Conservation (phyloP, 2,113 vertebrate species). For the Solenodon paradoxus region DNA sequence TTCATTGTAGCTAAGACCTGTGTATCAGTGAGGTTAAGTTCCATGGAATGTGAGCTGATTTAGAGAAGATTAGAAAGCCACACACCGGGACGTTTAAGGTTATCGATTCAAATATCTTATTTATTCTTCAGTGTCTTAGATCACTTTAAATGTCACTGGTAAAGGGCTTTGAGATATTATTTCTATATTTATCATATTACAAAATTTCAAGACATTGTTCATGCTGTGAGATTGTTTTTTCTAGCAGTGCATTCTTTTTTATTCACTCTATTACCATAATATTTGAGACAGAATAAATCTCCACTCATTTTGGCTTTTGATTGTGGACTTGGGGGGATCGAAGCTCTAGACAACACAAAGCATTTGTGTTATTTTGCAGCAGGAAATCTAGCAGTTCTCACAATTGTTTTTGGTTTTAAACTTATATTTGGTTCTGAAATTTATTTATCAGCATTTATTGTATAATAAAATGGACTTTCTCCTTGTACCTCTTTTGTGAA, state of each 20-base stretch:
- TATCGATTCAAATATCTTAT: background rate
- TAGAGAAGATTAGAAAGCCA: background rate
- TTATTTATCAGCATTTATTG: conserved; percentile 32
- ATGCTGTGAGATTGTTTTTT: background rate
- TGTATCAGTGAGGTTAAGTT: background rate
- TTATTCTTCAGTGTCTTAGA: background rate
- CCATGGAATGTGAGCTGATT: background rate
- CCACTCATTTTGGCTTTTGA: background rate
- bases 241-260: background rate
- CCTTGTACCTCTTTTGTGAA: background rate
- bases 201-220: background rate
- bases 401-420: conserved; percentile 41
- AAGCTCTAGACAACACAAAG: background rate
- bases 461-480: background rate
- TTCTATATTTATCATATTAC: background rate
- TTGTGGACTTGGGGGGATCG: background rate
- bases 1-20: background rate
- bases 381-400: background rate
- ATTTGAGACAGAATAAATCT: conserved; percentile 31
- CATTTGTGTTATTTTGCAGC: conserved; percentile 3
- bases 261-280: background rate
- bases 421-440: conserved; percentile 6
- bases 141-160: background rate
- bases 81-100: background rate
- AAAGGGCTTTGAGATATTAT: background rate